A percentile compares a stretch with the other conserved stretches of the same genome.
These are phyloP conservation scores for Frieseomelitta varia DNA, from an alignment of 1,140 invertebrate genomes.

Conservation along the genomic window DNA sequence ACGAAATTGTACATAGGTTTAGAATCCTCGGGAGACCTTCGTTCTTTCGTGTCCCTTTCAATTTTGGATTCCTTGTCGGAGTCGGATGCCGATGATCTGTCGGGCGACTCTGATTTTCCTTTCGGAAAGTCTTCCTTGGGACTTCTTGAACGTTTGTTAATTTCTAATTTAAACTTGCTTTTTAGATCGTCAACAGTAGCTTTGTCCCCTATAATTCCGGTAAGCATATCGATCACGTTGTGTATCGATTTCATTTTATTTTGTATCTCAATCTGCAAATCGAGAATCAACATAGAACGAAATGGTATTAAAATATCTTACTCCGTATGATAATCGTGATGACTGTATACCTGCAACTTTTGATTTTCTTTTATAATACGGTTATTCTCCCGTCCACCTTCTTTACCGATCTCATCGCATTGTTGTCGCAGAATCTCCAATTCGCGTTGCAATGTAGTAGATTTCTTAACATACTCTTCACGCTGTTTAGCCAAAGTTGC, in stretches of 20 bases:
- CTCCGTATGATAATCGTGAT: neutral
- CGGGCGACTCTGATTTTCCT: slow-evolving; percentile 74
- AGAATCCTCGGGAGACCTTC: slow-evolving; percentile 66
- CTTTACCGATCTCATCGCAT: slow-evolving; percentile 87
- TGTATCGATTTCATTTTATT: slow-evolving; percentile 91
- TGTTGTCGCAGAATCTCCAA: slow-evolving; percentile 89
- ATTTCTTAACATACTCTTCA: slow-evolving; percentile 89
- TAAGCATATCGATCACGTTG: slow-evolving; percentile 92
- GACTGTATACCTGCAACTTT: slow-evolving; percentile 87
- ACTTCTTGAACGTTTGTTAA: slow-evolving; percentile 72
- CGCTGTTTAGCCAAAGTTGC: slow-evolving; percentile 89
- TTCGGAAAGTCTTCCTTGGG: slow-evolving; percentile 78
- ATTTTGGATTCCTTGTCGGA: slow-evolving; percentile 79
- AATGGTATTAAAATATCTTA: neutral
- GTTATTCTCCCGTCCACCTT: slow-evolving; percentile 85
- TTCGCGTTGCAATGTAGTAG: slow-evolving; percentile 87
- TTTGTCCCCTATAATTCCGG: slow-evolving; percentile 89
- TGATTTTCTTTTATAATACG: slow-evolving; percentile 90
- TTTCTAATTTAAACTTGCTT: slow-evolving; percentile 76
- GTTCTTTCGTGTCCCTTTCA: slow-evolving; percentile 72
- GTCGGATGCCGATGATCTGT: slow-evolving; percentile 72
- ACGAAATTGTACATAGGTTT: slow-evolving; percentile 88
- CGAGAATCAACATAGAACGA: neutral
- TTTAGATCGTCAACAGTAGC: slow-evolving; percentile 80
- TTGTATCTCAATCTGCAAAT: slow-evolving; percentile 89